Percentiles rank a stretch among this genome's conserved stretches.
These are phyloP conservation scores for Pinctada fucata DNA, from an alignment of 2,888 invertebrate species.

Conservation along the genomic window DNA sequence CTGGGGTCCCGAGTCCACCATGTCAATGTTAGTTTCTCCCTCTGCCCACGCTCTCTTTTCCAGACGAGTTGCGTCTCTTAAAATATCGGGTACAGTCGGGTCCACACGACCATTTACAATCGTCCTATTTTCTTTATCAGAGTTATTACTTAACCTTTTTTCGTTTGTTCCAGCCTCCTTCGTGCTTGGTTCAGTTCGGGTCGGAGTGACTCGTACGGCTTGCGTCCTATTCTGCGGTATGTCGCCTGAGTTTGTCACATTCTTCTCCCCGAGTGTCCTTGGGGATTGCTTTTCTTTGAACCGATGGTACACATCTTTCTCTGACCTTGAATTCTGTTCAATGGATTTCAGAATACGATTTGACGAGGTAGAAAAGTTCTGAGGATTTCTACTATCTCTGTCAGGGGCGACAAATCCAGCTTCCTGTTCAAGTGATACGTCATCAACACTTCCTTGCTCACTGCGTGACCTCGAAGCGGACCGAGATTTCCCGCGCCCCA, in stretches of 20 bases:
- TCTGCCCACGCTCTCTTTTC: constrained; percentile 16
- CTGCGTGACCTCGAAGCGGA: constrained; percentile 16
- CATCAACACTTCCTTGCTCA: constrained; percentile 16
- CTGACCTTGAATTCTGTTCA: constrained; percentile 60
- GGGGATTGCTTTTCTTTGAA: constrained; percentile 69
- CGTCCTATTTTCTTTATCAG: constrained; percentile 7
- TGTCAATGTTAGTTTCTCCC: background rate
- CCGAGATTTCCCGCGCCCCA: constrained; percentile 47
- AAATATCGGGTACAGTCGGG: background rate
- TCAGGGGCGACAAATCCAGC: constrained; percentile 11
- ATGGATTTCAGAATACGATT: constrained; percentile 63
- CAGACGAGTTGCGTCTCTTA: background rate
- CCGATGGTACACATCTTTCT: constrained; percentile 67
- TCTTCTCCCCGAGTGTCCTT: constrained; percentile 44
- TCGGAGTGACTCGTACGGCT: constrained; percentile 52
- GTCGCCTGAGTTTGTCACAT: constrained; percentile 30
- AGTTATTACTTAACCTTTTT: background rate
- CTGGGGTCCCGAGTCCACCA: background rate
- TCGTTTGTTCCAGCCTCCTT: background rate
- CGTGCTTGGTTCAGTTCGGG: constrained; percentile 7
- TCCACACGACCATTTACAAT: background rate
- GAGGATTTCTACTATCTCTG: background rate
- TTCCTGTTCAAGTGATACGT: constrained; percentile 6
- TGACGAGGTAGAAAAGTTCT: constrained; percentile 25
- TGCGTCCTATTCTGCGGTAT: constrained; percentile 30